Base-by-base conservation (phyloP, 2,888 invertebrate species). In the Plebejus argus region DNA sequence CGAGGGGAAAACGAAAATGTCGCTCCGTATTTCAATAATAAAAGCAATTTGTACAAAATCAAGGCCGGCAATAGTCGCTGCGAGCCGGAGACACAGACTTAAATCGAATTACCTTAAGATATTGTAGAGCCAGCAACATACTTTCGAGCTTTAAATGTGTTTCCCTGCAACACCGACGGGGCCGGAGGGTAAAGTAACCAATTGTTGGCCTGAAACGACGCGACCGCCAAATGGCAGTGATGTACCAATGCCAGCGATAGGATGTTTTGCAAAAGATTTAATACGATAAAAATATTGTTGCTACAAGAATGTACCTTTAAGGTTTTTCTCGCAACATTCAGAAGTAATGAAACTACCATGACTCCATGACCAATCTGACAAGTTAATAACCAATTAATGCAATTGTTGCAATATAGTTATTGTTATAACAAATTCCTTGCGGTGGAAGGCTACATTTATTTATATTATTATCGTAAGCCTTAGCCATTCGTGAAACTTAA, bases 71-170 rank as follows among this genome's bases (percentile, higher is more conserved):
- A 53, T 49, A 74, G 49, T 74, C 72, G 39, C 72, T 53, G 49
- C 18, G 33, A 12, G 74, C 53, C 49, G 74, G 74, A 49, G 53
- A 74, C 53, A 74, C 53, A 28, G 74, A 72, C 72, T 74, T 23
- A 74, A 74, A 74, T 74, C 74, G 74, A 74, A 74, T 74, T 74
- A 74, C 74, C 74, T 53, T 74, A 74, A 74, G 74, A 74, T 28
- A 74, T 53, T 74, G 74, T 74, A 28, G 20, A 53, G 74, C 49
- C 53, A 74, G 28, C 23, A 28, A 71, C 71, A 71, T 35, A 71
- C 35, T 35, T 71, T 71, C 39, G 20, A 5, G 28, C 66, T 71
- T 71, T 71, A 20, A 71, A 71, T 39, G 71, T 39, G 20, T 39
- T 71, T 71, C 4, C 4, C 39, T 71, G 71, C 66, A 66, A 33